A percentile compares a stretch with the other conserved stretches of the same genome.
Evolutionary conservation across 2,113 vertebrate species (phyloP).

Genomic region (Varanus komodoensis): DNA sequence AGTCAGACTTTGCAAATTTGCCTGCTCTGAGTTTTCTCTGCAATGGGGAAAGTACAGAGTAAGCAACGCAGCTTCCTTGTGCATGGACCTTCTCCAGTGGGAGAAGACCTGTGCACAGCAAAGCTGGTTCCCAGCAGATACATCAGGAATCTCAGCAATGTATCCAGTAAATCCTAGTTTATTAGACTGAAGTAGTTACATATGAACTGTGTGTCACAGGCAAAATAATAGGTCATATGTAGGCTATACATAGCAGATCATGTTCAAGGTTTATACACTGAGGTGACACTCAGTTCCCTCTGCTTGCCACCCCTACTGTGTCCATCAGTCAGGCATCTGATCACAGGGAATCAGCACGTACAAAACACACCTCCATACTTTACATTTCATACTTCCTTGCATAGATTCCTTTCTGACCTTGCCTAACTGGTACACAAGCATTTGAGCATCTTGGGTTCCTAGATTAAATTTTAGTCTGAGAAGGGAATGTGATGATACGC

Average conservation of each 20-base stretch:
- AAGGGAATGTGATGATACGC: constrained; percentile 61
- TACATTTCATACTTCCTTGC: constrained; percentile 62
- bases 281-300: neutral
- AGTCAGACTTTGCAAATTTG: too few relatives aligned
- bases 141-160: too few relatives aligned
- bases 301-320: neutral
- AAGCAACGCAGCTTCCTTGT: too few relatives aligned
- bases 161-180: neutral
- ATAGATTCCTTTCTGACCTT: constrained; percentile 52
- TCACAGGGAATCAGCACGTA: neutral
- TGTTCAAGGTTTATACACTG: neutral
- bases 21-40: too few relatives aligned
- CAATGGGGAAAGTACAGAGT: too few relatives aligned
- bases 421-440: constrained; percentile 54
- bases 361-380: constrained; percentile 55
- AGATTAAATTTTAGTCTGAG: constrained; percentile 70
- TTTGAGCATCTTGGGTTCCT: constrained; percentile 57
- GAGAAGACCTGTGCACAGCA: too few relatives aligned
- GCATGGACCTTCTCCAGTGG: too few relatives aligned
- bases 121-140: too few relatives aligned
- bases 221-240: neutral
- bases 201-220: neutral
- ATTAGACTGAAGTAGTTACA: neutral
- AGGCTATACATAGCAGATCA: neutral
- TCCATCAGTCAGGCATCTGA: neutral